A percentile compares a stretch with the other conserved stretches of the same genome.
Conservation (phyloP, 23 tunicate species). For the Corella eumyota region DNA sequence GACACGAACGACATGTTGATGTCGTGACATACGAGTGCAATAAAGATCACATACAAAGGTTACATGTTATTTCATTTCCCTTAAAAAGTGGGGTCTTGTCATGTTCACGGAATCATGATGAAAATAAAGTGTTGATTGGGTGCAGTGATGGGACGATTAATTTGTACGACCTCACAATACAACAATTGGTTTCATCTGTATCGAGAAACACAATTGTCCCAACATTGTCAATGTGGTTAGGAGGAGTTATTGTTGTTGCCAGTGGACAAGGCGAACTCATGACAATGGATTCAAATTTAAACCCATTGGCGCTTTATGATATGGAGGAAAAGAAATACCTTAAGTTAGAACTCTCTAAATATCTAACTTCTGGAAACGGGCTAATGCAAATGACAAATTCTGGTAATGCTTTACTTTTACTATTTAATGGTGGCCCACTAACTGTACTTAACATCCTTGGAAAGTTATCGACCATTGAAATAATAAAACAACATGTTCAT, state of each 20-base stretch:
- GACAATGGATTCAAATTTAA: constrained; percentile 34
- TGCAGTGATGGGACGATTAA: constrained; percentile 61
- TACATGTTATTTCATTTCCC: constrained; percentile 46
- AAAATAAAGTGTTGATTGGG: constrained; percentile 61
- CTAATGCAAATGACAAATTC: constrained; percentile 19
- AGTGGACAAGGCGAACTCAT: constrained; percentile 66
- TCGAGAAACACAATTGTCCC: constrained; percentile 43
- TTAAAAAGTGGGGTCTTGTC: constrained; percentile 69
- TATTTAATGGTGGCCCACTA: constrained; percentile 81
- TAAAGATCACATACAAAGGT: constrained; percentile 35
- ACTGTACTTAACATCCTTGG: constrained; percentile 46
- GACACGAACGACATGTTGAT: constrained; percentile 34
- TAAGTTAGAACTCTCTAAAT: constrained; percentile 38
- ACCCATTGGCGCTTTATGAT: constrained; percentile 19
- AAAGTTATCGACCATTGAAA: constrained; percentile 9
- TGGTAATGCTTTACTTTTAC: constrained; percentile 6
- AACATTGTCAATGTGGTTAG: constrained; percentile 30
- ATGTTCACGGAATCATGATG: constrained; percentile 39
- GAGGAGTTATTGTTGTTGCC: constrained; percentile 54
- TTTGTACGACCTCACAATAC: constrained; percentile 38
- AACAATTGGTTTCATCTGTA: constrained; percentile 23
- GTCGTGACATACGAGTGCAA: constrained; percentile 60
- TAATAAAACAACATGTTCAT: constrained; percentile 18
- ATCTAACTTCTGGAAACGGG: constrained; percentile 54
- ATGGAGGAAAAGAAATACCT: constrained; percentile 16